Evolutionary conservation across 2,888 invertebrate genomes (phyloP), one percentile per base, ranked within the genome.

Genomic region (Orgyia antiqua): DNA sequence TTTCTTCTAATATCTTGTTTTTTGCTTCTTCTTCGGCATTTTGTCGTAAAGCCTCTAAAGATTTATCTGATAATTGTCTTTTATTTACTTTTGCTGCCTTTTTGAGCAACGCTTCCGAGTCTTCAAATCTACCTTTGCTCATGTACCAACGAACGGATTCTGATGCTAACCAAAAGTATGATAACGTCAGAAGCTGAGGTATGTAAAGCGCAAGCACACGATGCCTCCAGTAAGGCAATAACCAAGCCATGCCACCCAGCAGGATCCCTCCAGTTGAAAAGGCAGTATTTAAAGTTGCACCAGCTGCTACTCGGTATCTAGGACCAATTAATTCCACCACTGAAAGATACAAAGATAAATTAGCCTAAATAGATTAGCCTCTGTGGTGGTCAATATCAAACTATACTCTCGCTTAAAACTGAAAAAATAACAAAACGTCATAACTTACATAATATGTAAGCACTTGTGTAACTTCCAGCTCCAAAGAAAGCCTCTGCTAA

Each of bases 121-220:
- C 88, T 10, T 90, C 88, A 38, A 88, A 88, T 35, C 89, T 87
- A 1, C 90, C 90, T 56, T 92, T 91, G 32, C 91, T 90, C 47
- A 94, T 74, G 28, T 93, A 88, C 95, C 95, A 95, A 38, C 94
- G 87, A 1, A 93, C 87, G 8, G 93, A 93, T 69, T 93, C 93
- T 0, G 91, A 89, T 38, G 92, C 73, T 5, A 92, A 55, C 90
- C 92, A 92, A 44, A 90, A 89, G 56, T 91, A 92, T 3, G 87
- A 65, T 7, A 94, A 58, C 19, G 92, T 88, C 1, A 93, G 55
- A 2, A 93, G 65, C 11, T 91, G 89, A 0, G 94, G 94, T 0
- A 88, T 69, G 59, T 94, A 94, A 8, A 93, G 75, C 1, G 90
- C 79, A 10, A 91, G 82, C 5, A 93, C 88, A 6, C 92, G 73